Evolutionary conservation across 1,140 invertebrate species (phyloP), one percentile per base, ranked within the genome.

Genomic region (Calliopsis andreniformis): DNA sequence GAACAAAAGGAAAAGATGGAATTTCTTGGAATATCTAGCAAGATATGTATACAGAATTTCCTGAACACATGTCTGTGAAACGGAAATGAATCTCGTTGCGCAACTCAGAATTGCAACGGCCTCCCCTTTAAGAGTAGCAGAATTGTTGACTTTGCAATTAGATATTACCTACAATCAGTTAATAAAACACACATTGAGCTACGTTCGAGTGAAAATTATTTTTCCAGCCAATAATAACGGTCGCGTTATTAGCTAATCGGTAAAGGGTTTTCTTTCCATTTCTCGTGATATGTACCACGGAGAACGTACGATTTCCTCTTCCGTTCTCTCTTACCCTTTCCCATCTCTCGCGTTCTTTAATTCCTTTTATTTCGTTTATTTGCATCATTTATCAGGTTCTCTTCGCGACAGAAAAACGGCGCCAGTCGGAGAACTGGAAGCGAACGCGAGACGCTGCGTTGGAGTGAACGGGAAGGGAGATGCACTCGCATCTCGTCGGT

Each of bases 311-410:
- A 6, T 30, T 35, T 10, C 28, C 7, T 2, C 30, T 16, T n/a
- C 8, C 10, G 7, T n/a, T 20, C 23, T 25, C 20, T 12, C 12
- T 49, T 42, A 32, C 23, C 12, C 51, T n/a, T 2, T 58, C 45
- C n/a, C 23, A n/a, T 43, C n/a, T 16, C 35, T 8, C 16, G 5
- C 66, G n/a, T 47, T 35, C 45, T 58, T 76, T 58, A 66, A 71
- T 80, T 51, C 66, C 61, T 49, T 35, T 25, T 39, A 23, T 83
- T 83, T 79, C 32, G 64, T 70, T 76, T 83, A 83, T 83, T 83
- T 76, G 82, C 76, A 55, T 83, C 82, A 67, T 83, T 83, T 79
- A 83, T 83, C 82, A 83, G 76, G 43, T 71, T 71, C 67, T 42
- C 82, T 28, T 25, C n/a, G 16, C 30, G 69, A 39, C 59, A 23